Conservation (phyloP, 2,888 invertebrate genomes). For the Celastrina argiolus region DNA sequence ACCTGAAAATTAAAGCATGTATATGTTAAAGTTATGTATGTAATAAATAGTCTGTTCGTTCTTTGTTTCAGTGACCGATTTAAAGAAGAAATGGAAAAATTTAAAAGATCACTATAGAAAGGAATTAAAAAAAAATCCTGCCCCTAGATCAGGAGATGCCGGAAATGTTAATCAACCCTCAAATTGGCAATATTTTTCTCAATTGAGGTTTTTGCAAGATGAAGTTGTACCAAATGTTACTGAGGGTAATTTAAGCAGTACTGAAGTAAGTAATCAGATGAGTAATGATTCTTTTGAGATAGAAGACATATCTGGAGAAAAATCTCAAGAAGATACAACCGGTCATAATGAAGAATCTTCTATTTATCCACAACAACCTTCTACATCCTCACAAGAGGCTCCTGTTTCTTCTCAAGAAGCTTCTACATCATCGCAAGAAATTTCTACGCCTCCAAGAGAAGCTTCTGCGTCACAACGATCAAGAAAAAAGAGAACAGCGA, state of each 20-base stretch:
- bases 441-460: conserved; percentile 28
- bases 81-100: conserved; percentile 36
- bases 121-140: conserved; percentile 34
- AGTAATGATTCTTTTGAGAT: conserved; percentile 28
- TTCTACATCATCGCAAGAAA: conserved; percentile 29
- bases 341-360: conserved; percentile 32
- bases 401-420: conserved; percentile 29
- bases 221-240: conserved; percentile 29
- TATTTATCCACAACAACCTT: conserved; percentile 31
- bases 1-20: conserved; percentile 32
- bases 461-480: conserved; percentile 32
- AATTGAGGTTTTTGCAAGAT: conserved; percentile 32
- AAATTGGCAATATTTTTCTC: conserved; percentile 32
- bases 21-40: conserved; percentile 28
- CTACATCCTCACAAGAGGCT: conserved; percentile 30
- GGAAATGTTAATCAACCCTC: conserved; percentile 30
- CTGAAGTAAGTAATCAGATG: conserved; percentile 28
- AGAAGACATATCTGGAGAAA: conserved; percentile 29
- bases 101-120: conserved; percentile 33
- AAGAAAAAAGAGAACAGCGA: conserved; percentile 32
- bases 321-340: conserved; percentile 32
- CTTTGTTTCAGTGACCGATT: conserved; percentile 29
- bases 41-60: conserved; percentile 26
- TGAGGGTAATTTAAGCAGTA: conserved; percentile 30
- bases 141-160: conserved; percentile 33